A percentile compares a stretch with the other conserved stretches of the same genome.
phyloP scores from a whole-genome alignment of 2,113 vertebrate genomes.

The Ailurus styani region DNA sequence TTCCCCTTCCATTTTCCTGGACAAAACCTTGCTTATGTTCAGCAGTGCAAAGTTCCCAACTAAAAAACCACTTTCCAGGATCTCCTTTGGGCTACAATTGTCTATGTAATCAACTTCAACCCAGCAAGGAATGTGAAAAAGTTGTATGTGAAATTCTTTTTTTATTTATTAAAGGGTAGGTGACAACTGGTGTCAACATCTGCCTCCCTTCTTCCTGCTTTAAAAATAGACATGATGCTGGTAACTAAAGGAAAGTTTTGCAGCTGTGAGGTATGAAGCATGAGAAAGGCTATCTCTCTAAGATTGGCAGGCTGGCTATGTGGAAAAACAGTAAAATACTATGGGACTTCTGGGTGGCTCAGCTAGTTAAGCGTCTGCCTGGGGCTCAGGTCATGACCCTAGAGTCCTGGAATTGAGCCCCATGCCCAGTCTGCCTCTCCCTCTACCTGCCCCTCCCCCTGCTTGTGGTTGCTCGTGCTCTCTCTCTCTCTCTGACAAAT shows the following conservation, averaged over 20 bases:
- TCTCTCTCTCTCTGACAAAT: too few species aligned
- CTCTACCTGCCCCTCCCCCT: fast-evolving
- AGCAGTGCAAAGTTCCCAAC: not conserved
- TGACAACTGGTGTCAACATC: not conserved
- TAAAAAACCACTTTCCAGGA: not conserved
- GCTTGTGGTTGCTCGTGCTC: too few species aligned
- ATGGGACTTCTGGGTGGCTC: not conserved
- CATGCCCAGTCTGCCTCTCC: too few species aligned
- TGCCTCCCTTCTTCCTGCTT: not conserved
- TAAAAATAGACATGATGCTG: not conserved
- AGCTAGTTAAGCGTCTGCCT: not conserved
- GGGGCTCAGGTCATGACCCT: too few species aligned
- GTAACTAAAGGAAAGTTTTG: not conserved
- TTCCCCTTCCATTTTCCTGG: not conserved
- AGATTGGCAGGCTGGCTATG: not conserved
- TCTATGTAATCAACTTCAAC: not conserved
- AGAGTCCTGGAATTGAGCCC: too few species aligned
- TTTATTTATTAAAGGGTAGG: not conserved
- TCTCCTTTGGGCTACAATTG: not conserved
- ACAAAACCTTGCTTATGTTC: not conserved
- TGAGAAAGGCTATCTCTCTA: not conserved
- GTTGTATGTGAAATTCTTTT: not conserved
- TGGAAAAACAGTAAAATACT: not conserved
- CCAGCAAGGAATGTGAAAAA: not conserved
- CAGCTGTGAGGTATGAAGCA: not conserved